Conservation (phyloP, 2,113 vertebrate genomes). For the Crotalus helleri region DNA sequence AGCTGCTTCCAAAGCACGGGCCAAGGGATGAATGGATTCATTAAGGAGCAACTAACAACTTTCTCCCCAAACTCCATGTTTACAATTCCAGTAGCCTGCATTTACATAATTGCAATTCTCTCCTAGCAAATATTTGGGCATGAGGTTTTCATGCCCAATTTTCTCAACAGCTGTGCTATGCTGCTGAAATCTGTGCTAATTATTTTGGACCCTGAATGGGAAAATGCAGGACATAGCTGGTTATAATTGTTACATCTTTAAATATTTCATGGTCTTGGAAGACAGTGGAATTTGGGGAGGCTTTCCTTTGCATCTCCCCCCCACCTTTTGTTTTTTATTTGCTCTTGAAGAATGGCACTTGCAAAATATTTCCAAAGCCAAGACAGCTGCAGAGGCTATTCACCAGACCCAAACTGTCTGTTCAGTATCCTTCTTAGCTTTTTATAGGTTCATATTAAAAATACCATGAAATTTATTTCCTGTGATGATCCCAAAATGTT, state of each 20-base stretch:
- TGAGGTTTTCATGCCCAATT: slow-evolving; percentile 47
- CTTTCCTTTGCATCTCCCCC: neutral
- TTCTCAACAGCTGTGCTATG: slow-evolving; percentile 59
- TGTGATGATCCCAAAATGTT: slow-evolving; percentile 64
- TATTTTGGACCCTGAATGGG: slow-evolving; percentile 58
- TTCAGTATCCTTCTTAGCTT: slow-evolving; percentile 61
- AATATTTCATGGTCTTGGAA: slow-evolving; percentile 50
- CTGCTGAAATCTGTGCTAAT: slow-evolving; percentile 49
- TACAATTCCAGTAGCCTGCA: slow-evolving; percentile 65
- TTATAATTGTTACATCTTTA: slow-evolving; percentile 40
- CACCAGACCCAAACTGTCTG: slow-evolving; percentile 57
- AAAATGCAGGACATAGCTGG: slow-evolving; percentile 46
- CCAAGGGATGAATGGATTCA: slow-evolving; percentile 8
- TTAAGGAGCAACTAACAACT: slow-evolving; percentile 30
- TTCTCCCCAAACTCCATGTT: slow-evolving; percentile 45
- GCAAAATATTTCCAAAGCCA: slow-evolving; percentile 64
- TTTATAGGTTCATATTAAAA: slow-evolving; percentile 66
- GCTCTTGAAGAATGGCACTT: slow-evolving; percentile 63
- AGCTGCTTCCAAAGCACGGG: slow-evolving; percentile 19
- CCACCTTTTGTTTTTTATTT: slow-evolving; percentile 48
- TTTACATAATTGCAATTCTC: slow-evolving; percentile 65
- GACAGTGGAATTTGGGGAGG: slow-evolving; percentile 26
- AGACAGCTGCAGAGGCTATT: slow-evolving; percentile 68
- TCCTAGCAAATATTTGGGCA: slow-evolving; percentile 41
- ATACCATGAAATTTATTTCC: slow-evolving; percentile 66